Conservation (phyloP, 2,797 vertebrate species). For the Acanthis flammea region DNA sequence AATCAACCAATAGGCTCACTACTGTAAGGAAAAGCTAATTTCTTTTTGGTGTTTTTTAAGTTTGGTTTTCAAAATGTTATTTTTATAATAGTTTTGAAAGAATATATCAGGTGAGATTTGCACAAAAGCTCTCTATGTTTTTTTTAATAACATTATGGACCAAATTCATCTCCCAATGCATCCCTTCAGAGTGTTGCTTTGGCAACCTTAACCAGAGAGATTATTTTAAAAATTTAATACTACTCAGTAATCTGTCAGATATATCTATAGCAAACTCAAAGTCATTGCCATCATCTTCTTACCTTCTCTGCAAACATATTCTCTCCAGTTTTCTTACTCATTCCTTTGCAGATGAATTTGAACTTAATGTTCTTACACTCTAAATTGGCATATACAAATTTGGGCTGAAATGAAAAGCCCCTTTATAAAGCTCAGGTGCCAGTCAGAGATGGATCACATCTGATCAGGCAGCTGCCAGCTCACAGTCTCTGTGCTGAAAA, state of each 20-base stretch:
- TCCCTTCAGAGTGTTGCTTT: not conserved
- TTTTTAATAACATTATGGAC: not conserved
- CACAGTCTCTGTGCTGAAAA: not conserved
- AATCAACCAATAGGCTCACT: not conserved
- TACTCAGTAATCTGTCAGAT: not conserved
- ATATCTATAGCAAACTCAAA: not conserved
- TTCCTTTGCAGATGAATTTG: not conserved
- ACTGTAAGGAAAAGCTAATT: not conserved
- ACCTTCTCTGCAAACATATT: not conserved
- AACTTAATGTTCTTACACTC: not conserved
- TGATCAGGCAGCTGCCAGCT: not conserved
- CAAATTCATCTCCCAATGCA: not conserved
- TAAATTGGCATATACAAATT: not conserved
- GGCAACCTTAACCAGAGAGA: not conserved
- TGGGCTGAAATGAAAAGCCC: not conserved
- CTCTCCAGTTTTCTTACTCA: not conserved
- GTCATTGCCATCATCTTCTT: not conserved
- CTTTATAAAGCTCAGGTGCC: not conserved
- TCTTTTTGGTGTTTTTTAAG: not conserved
- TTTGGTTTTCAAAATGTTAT: not conserved
- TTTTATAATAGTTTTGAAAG: not conserved
- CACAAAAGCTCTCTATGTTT: not conserved
- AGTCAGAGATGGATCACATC: not conserved
- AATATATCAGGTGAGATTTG: not conserved
- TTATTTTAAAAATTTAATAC: not conserved